Evolutionary conservation across 2,113 vertebrate genomes (phyloP).

Genomic region (Electrona antarctica): DNA sequence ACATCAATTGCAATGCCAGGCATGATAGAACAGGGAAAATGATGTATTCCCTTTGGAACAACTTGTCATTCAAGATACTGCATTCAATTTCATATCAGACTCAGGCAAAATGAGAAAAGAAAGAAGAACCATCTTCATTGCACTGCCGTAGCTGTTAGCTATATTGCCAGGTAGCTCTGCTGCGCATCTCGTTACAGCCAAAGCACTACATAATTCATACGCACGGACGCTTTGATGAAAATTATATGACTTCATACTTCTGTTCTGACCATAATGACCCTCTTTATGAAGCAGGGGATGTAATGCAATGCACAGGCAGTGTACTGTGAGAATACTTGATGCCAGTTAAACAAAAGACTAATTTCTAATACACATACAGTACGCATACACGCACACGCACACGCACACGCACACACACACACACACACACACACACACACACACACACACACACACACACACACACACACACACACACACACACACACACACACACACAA

Average conservation of each 20-base stretch:
- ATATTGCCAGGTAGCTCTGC: background rate
- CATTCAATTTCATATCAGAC: too few relatives aligned
- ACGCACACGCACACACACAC: too few relatives aligned
- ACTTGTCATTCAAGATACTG: slow-evolving; percentile 36
- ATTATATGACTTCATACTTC: slow-evolving; percentile 20
- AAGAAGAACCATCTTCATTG: too few relatives aligned
- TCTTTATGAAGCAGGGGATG: slow-evolving; percentile 37
- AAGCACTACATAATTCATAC: background rate
- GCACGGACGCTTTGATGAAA: background rate
- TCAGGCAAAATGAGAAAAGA: too few relatives aligned
- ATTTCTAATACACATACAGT: background rate
- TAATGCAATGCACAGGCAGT: slow-evolving; percentile 26
- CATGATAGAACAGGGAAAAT: too few relatives aligned
- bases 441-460: background rate
- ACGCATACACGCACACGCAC: background rate
- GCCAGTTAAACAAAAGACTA: background rate
- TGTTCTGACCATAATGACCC: slow-evolving; percentile 41
- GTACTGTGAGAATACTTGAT: slow-evolving; percentile 18
- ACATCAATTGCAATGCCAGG: too few relatives aligned
- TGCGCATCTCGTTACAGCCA: background rate
- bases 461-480: slow-evolving; percentile 2
- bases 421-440: background rate
- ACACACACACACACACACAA: too few relatives aligned
- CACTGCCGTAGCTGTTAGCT: too few relatives aligned
- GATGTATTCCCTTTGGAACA: background rate